Evolutionary conservation across 2,888 invertebrate species (phyloP).

Genomic region (Arge pagana): DNA sequence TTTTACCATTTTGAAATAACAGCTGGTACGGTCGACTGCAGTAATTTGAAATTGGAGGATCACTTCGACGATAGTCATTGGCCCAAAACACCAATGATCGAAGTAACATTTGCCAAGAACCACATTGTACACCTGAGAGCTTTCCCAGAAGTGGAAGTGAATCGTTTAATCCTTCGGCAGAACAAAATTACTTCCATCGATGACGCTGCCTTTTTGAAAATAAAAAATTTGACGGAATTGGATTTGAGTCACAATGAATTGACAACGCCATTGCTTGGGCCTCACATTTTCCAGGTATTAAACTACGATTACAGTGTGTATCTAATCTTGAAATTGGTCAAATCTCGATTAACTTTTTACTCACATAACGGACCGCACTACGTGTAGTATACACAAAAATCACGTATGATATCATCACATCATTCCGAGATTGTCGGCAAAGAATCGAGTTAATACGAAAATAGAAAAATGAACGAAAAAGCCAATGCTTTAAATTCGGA

Average conservation of each 20-base stretch:
- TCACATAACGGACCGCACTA: not conserved
- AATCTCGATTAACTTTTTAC: too few relatives aligned
- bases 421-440: too few relatives aligned
- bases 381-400: too few relatives aligned
- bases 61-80: constrained; percentile 65
- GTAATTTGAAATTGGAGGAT: constrained; percentile 57
- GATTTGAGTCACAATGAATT: constrained; percentile 75
- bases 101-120: constrained; percentile 43
- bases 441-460: too few relatives aligned
- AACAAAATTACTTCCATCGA: constrained; percentile 70
- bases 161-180: constrained; percentile 65
- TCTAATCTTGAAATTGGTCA: constrained; percentile 38
- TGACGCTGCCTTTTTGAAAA: constrained; percentile 66
- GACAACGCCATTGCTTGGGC: constrained; percentile 64
- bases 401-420: too few relatives aligned
- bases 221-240: constrained; percentile 66
- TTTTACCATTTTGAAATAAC: too few relatives aligned
- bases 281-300: constrained; percentile 72
- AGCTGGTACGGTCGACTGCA: constrained; percentile 61
- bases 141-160: constrained; percentile 62
- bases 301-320: constrained; percentile 40
- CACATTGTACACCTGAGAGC: constrained; percentile 56
- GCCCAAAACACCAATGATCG: constrained; percentile 55
- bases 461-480: too few relatives aligned
- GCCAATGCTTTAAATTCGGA: too few relatives aligned